Percentiles rank a stretch among this genome's conserved stretches.
These are phyloP conservation scores for Lepidurus couesii DNA, from an alignment of 1,140 invertebrate species.

Conservation along the genomic window DNA sequence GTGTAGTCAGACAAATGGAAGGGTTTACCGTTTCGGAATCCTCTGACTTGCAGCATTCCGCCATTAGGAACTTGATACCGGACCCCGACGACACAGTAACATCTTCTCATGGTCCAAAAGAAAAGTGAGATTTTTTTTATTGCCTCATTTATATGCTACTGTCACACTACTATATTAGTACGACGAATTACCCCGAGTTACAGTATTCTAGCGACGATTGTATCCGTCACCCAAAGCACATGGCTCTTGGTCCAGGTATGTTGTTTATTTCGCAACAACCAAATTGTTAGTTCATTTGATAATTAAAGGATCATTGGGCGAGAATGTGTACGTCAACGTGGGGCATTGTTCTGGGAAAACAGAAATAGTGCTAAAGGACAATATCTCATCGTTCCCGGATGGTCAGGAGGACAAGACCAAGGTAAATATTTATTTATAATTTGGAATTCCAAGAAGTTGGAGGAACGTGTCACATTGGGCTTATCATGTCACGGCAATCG, in stretches of 20 bases:
- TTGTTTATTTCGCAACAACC: not conserved
- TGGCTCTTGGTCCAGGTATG: not conserved
- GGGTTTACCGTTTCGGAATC: no score
- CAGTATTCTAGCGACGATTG: not conserved
- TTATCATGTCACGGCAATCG: slow-evolving; percentile 12
- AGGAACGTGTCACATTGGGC: not conserved
- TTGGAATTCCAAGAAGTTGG: not conserved
- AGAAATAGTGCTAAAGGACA: not conserved
- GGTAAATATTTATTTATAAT: not conserved
- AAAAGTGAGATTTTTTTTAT: no score
- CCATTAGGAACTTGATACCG: no score
- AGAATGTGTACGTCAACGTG: not conserved
- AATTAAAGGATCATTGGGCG: not conserved
- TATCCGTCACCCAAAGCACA: not conserved
- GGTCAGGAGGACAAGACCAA: not conserved
- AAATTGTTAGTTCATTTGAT: not conserved
- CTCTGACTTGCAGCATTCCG: no score
- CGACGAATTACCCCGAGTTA: not conserved
- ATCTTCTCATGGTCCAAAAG: no score
- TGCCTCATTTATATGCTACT: no score
- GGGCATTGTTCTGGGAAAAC: not conserved
- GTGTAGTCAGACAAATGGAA: no score
- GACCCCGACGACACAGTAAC: no score
- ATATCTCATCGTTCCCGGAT: not conserved
- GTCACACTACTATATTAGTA: not conserved